Evolutionary conservation across 2,888 invertebrate genomes (phyloP).

Genomic region (Lycophotia porphyrea): DNA sequence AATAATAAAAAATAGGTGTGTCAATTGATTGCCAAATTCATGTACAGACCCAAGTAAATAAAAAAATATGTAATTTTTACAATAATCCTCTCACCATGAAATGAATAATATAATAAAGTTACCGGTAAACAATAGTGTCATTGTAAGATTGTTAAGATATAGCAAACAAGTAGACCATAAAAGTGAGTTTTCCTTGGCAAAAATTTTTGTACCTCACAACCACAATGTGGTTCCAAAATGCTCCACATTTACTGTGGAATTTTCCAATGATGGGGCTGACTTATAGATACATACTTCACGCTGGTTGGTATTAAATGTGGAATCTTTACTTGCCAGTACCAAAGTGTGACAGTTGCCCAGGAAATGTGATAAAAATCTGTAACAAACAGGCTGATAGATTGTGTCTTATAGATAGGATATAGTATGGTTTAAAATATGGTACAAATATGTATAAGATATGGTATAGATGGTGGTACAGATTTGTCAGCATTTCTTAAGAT

Average conservation of each 20-base stretch:
- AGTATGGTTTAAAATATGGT: background rate
- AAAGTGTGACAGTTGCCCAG: background rate
- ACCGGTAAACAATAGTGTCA: constrained; percentile 61
- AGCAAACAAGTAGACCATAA: constrained; percentile 62
- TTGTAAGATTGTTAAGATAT: constrained; percentile 69
- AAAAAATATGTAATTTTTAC: constrained; percentile 49
- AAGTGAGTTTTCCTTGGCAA: constrained; percentile 75
- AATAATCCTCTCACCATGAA: constrained; percentile 72
- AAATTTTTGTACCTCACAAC: constrained; percentile 52
- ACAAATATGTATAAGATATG: background rate
- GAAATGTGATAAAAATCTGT: background rate
- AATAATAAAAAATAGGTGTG: constrained; percentile 30
- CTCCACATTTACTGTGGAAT: constrained; percentile 1
- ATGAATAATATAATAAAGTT: constrained; percentile 76
- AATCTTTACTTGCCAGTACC: background rate
- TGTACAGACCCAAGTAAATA: constrained; percentile 27
- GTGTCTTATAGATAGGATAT: background rate
- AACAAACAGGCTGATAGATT: background rate
- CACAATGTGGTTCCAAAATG: background rate
- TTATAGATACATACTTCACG: constrained; percentile 59
- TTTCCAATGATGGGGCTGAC: constrained; percentile 70
- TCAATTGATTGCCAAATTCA: constrained; percentile 50
- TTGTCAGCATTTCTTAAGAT: background rate
- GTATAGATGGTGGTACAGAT: background rate
- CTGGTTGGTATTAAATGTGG: constrained; percentile 69